Conservation (phyloP, 2,888 invertebrate genomes). For the Watsonalla binaria region DNA sequence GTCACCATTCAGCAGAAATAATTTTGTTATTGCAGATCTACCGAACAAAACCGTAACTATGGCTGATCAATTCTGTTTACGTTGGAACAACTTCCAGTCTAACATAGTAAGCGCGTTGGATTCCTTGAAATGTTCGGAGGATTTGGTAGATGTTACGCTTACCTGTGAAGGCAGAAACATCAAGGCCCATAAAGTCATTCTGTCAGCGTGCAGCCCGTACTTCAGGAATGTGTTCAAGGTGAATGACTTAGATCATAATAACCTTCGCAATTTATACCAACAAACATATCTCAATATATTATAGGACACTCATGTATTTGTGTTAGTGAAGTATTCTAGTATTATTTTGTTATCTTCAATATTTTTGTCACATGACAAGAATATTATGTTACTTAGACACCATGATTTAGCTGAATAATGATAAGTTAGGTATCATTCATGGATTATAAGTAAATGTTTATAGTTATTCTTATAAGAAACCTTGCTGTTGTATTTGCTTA, state of each 20-base stretch:
- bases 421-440: too few relatives aligned
- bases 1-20: constrained; percentile 26
- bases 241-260: constrained; percentile 73
- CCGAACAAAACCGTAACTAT: constrained; percentile 56
- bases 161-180: constrained; percentile 85
- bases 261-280: constrained; percentile 61
- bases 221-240: constrained; percentile 87
- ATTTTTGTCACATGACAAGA: neutral
- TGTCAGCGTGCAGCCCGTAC: constrained; percentile 87
- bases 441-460: too few relatives aligned
- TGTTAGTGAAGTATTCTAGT: neutral
- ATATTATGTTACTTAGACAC: neutral
- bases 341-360: neutral
- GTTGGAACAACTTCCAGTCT: constrained; percentile 86
- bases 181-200: constrained; percentile 86
- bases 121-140: constrained; percentile 83
- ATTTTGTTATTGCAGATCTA: constrained; percentile 48
- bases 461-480: too few relatives aligned
- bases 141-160: constrained; percentile 85
- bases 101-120: constrained; percentile 84
- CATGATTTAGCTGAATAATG: too few relatives aligned
- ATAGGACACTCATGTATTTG: neutral
- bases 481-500: neutral
- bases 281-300: constrained; percentile 14
- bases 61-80: constrained; percentile 85